Evolutionary conservation across 2,888 invertebrate genomes (phyloP).

Genomic region (Pristionchus arcanus): DNA sequence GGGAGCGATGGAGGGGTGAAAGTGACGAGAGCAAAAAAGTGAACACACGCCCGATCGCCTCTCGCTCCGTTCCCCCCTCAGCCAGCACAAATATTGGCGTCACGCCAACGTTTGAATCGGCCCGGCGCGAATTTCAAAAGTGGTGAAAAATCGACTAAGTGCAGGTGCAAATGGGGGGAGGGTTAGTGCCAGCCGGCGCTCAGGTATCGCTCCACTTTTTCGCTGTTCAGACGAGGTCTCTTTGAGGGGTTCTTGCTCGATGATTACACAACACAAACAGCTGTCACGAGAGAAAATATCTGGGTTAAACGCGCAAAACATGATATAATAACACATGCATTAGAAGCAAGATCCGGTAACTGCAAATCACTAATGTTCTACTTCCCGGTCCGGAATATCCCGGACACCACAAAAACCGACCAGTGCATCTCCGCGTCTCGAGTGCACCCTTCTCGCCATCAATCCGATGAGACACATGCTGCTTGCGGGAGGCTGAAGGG

Average conservation of each 20-base stretch:
- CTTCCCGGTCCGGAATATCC: too few relatives aligned
- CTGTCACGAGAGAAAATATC: not conserved
- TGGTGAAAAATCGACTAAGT: not conserved
- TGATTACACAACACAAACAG: not conserved
- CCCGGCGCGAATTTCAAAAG: not conserved
- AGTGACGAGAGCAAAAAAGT: not conserved
- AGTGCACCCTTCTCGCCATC: not conserved
- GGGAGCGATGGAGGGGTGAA: not conserved
- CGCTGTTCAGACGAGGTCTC: not conserved
- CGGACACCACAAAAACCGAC: not conserved
- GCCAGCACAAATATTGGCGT: slow-evolving; percentile 8
- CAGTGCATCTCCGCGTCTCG: not conserved
- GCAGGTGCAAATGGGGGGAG: too few relatives aligned
- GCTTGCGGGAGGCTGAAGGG: not conserved
- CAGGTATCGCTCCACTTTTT: not conserved
- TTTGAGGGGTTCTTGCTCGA: not conserved
- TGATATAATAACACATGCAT: too few relatives aligned
- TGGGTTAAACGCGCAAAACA: too few relatives aligned
- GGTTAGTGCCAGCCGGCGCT: not conserved
- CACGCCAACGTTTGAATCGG: not conserved
- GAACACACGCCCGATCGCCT: not conserved
- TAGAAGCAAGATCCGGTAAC: too few relatives aligned
- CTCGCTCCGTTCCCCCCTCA: not conserved
- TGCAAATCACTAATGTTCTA: too few relatives aligned
- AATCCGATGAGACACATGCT: slow-evolving; percentile 36